Conservation (phyloP, 2,888 invertebrate genomes). For the Siphonodentalium dalli region DNA sequence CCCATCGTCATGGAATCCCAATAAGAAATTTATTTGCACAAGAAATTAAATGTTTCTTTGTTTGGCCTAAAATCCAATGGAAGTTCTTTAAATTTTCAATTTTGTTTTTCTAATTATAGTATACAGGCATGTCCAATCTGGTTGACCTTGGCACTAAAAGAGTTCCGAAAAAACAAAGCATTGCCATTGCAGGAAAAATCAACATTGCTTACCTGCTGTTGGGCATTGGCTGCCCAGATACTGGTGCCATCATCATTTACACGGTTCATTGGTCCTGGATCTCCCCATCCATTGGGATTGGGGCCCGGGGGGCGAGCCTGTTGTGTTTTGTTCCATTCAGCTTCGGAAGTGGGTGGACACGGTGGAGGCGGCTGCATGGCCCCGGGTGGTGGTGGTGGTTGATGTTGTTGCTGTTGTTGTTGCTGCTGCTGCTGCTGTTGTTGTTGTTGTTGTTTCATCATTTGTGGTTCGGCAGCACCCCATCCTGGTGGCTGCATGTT, state of each 20-base stretch:
- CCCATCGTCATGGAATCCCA: too few relatives aligned
- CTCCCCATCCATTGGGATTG: slow-evolving; percentile 47
- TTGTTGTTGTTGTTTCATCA: slow-evolving; percentile 2
- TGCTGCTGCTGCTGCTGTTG: neutral
- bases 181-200: too few relatives aligned
- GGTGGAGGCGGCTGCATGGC: slow-evolving; percentile 18
- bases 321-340: slow-evolving; percentile 29
- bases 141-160: too few relatives aligned
- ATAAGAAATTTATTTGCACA: too few relatives aligned
- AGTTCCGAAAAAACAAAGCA: too few relatives aligned
- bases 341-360: slow-evolving; percentile 19
- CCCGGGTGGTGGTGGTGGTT: slow-evolving; percentile 14
- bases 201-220: slow-evolving; percentile 39
- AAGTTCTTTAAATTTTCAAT: too few relatives aligned
- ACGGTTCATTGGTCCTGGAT: slow-evolving; percentile 39
- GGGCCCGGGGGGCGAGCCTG: slow-evolving; percentile 20
- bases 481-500: neutral
- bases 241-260: slow-evolving; percentile 54
- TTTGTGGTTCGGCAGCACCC: slow-evolving; percentile 1
- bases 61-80: too few relatives aligned
- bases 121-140: too few relatives aligned
- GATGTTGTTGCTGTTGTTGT: too few relatives aligned
- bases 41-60: too few relatives aligned
- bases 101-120: too few relatives aligned
- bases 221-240: slow-evolving; percentile 47